These are phyloP conservation scores for Limosa lapponica DNA, from an alignment of 2,797 vertebrate genomes.

Conservation along the genomic window DNA sequence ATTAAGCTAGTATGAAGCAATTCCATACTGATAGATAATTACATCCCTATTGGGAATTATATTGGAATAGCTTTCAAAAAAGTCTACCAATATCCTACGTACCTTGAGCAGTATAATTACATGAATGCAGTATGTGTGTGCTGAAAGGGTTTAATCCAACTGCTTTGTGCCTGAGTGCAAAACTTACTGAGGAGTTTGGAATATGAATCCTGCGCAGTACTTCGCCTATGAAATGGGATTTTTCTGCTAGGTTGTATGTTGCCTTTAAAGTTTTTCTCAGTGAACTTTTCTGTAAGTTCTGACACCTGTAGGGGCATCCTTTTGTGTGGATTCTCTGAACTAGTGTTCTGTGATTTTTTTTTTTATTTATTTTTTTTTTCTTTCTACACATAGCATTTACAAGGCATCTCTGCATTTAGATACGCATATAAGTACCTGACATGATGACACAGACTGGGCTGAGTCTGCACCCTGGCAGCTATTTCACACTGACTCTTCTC, in stretches of 20 bases:
- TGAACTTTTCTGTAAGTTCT: neutral
- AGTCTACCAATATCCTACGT: neutral
- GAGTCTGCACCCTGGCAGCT: neutral
- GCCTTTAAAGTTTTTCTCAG: neutral
- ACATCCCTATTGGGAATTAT: neutral
- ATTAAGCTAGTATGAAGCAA: neutral
- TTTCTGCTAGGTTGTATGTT: neutral
- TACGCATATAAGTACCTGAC: neutral
- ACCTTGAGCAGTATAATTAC: neutral
- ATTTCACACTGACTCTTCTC: neutral
- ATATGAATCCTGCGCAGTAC: neutral
- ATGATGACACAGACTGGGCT: neutral
- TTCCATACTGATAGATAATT: neutral
- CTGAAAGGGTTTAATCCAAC: neutral
- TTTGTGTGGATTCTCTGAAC: neutral
- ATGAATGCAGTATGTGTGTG: neutral
- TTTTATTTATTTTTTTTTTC: too few species aligned
- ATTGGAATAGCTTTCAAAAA: neutral
- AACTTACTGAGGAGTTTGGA: neutral
- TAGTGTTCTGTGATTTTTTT: neutral
- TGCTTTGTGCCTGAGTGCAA: neutral
- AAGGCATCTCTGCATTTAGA: neutral
- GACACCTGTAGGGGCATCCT: too few species aligned
- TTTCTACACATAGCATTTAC: neutral
- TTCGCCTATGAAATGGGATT: neutral